Percentiles rank a stretch among this genome's conserved stretches.
Conservation (phyloP, 2,113 vertebrate species). For the Ascaphus truei region DNA sequence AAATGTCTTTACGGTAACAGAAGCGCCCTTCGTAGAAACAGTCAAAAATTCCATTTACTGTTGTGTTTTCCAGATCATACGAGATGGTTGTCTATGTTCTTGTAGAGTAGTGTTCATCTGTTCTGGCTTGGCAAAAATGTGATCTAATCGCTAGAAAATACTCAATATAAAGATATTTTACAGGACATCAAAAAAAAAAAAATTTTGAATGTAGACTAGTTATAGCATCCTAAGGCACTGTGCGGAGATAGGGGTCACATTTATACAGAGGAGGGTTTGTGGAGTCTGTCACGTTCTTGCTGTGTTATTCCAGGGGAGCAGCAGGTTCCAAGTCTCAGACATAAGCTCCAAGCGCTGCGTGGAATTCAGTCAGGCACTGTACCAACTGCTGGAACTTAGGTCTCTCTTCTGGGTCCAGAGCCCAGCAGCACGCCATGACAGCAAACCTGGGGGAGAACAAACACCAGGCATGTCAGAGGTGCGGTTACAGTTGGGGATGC, state of each 20-base stretch:
- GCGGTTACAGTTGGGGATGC: too few relatives aligned
- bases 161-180: conserved; percentile 27
- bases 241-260: conserved; percentile 16
- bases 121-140: background rate
- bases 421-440: conserved; percentile 98
- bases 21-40: background rate
- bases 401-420: conserved; percentile 91
- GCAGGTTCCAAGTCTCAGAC: conserved; percentile 65
- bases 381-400: conserved; percentile 98
- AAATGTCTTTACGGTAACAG: background rate
- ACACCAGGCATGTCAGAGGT: too few relatives aligned
- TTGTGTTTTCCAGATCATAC: background rate
- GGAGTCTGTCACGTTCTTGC: conserved; percentile 17
- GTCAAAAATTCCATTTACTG: background rate
- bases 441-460: conserved; percentile 75
- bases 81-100: background rate
- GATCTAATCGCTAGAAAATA: conserved; percentile 18
- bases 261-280: background rate
- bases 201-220: conserved; percentile 23
- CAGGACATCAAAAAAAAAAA: background rate
- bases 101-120: background rate
- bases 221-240: conserved; percentile 34
- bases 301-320: conserved; percentile 20
- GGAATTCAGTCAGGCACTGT: conserved; percentile 97
- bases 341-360: conserved; percentile 90